Conservation (phyloP, 2,797 vertebrate species). For the Poecilia gillii region DNA sequence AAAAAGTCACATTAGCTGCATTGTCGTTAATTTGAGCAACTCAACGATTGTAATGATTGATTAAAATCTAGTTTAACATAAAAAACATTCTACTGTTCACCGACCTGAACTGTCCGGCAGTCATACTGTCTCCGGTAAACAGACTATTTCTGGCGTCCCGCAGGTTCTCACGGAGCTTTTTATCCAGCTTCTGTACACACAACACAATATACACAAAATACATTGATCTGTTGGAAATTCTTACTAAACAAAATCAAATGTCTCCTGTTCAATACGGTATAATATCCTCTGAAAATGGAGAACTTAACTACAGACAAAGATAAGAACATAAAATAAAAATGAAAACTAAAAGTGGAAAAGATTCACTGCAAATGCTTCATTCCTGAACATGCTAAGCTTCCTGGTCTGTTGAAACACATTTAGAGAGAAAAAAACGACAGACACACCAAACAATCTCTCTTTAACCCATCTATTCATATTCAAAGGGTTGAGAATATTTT, state of each 20-base stretch:
- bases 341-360: background rate
- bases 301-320: background rate
- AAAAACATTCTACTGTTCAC: background rate
- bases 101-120: slow-evolving; percentile 92
- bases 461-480: background rate
- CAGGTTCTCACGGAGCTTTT: slow-evolving; percentile 97
- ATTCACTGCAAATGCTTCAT: background rate
- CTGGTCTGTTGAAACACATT: background rate
- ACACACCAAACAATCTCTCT: background rate
- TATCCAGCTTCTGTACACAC: slow-evolving; percentile 91
- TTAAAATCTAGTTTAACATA: background rate
- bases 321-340: background rate
- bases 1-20: background rate
- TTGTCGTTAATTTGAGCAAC: background rate
- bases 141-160: slow-evolving; percentile 97
- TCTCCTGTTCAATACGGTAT: background rate
- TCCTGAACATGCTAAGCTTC: background rate
- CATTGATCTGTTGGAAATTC: background rate
- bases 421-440: background rate
- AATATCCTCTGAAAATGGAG: background rate
- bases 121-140: slow-evolving; percentile 94
- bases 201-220: background rate
- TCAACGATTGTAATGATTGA: background rate
- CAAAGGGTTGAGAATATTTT: background rate
- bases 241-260: background rate